Percentiles rank a stretch among this genome's conserved stretches.
These are phyloP conservation scores for Epinephelus coioides DNA, from an alignment of 2,797 vertebrate genomes.

Conservation along the genomic window DNA sequence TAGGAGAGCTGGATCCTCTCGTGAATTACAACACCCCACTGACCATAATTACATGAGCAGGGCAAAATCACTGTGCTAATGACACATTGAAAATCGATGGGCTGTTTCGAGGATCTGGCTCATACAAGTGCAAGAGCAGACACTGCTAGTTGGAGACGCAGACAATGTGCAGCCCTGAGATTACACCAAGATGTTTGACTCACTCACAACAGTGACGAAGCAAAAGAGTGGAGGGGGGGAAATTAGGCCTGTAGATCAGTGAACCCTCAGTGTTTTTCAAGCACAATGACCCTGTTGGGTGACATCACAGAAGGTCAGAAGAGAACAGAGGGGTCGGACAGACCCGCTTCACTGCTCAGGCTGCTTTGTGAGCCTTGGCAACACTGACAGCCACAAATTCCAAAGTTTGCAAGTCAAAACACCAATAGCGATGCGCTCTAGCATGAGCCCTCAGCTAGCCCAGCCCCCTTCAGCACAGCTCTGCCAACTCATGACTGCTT, in stretches of 20 bases:
- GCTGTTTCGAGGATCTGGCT: slow-evolving; percentile 33
- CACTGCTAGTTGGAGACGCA: slow-evolving; percentile 15
- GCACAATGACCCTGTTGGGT: slow-evolving; percentile 45
- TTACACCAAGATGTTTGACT: slow-evolving; percentile 20
- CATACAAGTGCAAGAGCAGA: slow-evolving; percentile 44
- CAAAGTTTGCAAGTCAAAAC: slow-evolving; percentile 73
- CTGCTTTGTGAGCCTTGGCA: slow-evolving; percentile 62
- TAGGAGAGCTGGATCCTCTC: slow-evolving; percentile 51
- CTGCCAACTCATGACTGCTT: slow-evolving; percentile 29
- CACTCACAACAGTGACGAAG: slow-evolving; percentile 24
- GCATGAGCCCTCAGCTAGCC: slow-evolving; percentile 46
- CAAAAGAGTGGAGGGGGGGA: slow-evolving; percentile 19
- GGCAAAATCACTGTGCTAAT: slow-evolving; percentile 50
- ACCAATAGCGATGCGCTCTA: slow-evolving; percentile 50
- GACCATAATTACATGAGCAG: slow-evolving; percentile 62
- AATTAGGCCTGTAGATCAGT: slow-evolving; percentile 42
- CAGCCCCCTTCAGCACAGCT: slow-evolving; percentile 27
- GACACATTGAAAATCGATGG: slow-evolving; percentile 67
- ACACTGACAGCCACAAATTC: slow-evolving; percentile 70
- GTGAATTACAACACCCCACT: slow-evolving; percentile 53
- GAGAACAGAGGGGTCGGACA: slow-evolving; percentile 52
- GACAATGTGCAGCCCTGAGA: slow-evolving; percentile 15
- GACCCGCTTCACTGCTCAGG: slow-evolving; percentile 55
- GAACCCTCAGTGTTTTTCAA: slow-evolving; percentile 40
- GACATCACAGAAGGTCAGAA: slow-evolving; percentile 60